Evolutionary conservation across 2,113 vertebrate species (phyloP), one percentile per base, ranked within the genome.

Genomic region (Trinectes maculatus): DNA sequence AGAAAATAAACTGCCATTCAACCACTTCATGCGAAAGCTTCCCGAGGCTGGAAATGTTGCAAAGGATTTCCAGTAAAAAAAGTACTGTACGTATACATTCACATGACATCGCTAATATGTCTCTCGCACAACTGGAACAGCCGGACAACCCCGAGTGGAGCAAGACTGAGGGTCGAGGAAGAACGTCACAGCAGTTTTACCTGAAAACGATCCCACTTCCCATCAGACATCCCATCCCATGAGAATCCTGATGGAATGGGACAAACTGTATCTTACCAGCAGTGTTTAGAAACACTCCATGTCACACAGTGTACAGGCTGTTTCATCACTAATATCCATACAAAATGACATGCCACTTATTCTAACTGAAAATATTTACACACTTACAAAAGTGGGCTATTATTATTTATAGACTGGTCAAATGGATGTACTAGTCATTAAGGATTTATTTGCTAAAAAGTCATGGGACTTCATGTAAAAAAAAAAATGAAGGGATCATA

Each of bases 61-160:
- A 9, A 26, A 37, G 9, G 2, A 16, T 31, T 83, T 83, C 49
- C 74, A 55, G 81, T 36, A 52, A 72, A 12, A n/a, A 48, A 22
- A 2, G 2, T 4, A 6, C 8, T 52, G 22, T n/a, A n/a, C n/a
- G n/a, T n/a, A 8, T 7, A 42, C 22, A 8, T 60, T n/a, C 51
- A 31, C 31, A n/a, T 8, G 3, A 49, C 52, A 36, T 53, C 7
- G 56, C 24, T 24, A 15, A 13, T 28, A 37, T 63, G 54, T 51
- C 40, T 8, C 36, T 58, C 11, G 4, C 56, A 60, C 71, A 66
- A 37, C 71, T 71, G 65, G 34, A 74, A 62, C 68, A 71, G 47
- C 43, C 61, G 63, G 61, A 74, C 21, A 29, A 10, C 11, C 26
- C 62, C 31, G 43, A 62, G 24, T 4, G 11, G 6, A 51, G 31